Base-by-base conservation (phyloP, 2,888 invertebrate species). In the Cephus pulcher region DNA sequence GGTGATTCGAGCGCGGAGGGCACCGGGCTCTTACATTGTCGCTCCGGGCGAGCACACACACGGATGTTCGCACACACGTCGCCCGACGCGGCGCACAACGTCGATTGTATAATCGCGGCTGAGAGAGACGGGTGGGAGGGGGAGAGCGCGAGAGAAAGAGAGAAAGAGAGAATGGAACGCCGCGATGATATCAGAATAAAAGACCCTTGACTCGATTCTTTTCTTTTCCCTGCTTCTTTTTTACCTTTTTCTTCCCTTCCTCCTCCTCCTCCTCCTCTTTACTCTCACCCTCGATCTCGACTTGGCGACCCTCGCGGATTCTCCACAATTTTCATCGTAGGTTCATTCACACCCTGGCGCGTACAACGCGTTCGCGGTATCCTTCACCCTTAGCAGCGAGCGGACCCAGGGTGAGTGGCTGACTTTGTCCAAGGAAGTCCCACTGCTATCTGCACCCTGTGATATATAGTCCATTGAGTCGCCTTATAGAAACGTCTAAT, bases 51-150 rank as follows among this genome's bases (percentile, higher is more conserved):
- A 81, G 81, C 82, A 80, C 85, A 84, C 80, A 81, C 75, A 56
- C 32, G 68, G 75, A 56, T 11, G 80, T 69, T 34, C 79, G 76
- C 70, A 75, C 73, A 37, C 78, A 15, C 30, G 70, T 30, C 70
- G 70, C 32, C 15, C 32, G 70, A 30, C 32, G 70, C 70, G 70
- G 80, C 35, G 76, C 78, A 76, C 80, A 78, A 82, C 82, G 83
- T 83, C 87, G 85, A 87, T 87, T 85, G 84, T 87, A 87, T 86
- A 87, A 87, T 86, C 85, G 84, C 77, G 83, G 74, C 80, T 78
- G 70, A 70, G 33, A 32, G 33, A 30, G 70, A 70, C 30, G 33
- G 15, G 11, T 0, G 9, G 12, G 70, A 30, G 70, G 11, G 70
- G 32, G 30, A 33, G 70, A 30, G 33, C 70, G 70, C 30, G 75